Evolutionary conservation across 2,113 vertebrate genomes (phyloP).

Genomic region (Pelecanus crispus): DNA sequence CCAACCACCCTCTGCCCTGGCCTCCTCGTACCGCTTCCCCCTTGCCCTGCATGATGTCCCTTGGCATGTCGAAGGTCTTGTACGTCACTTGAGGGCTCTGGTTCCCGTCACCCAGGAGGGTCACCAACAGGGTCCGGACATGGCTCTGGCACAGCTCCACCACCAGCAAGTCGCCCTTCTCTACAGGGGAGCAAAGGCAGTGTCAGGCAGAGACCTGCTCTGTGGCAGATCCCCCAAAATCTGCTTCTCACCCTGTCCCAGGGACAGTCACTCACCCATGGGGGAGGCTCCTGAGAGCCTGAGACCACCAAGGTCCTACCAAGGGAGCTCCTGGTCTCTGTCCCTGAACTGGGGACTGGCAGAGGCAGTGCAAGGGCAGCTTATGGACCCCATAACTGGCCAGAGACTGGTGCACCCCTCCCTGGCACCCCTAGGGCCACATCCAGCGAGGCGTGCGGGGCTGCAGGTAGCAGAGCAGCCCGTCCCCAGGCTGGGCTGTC

Average conservation of each 20-base stretch:
- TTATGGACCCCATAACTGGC: background rate
- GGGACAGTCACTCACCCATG: accelerated
- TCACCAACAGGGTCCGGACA: constrained; percentile 74
- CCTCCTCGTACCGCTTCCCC: constrained; percentile 75
- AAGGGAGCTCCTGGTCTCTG: background rate
- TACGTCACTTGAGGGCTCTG: constrained; percentile 50
- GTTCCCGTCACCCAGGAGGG: constrained; percentile 61
- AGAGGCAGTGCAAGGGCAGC: background rate
- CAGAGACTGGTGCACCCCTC: background rate
- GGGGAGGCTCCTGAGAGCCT: background rate
- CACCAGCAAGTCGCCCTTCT: constrained; percentile 81
- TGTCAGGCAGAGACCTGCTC: background rate
- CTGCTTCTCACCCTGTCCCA: background rate
- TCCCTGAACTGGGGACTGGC: background rate
- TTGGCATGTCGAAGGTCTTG: constrained; percentile 68
- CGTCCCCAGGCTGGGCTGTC: background rate
- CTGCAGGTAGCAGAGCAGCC: background rate
- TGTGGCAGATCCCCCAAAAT: background rate
- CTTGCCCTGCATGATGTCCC: constrained; percentile 62
- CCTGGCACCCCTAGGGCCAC: background rate
- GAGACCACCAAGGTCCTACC: background rate
- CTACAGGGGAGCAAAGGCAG: constrained; percentile 34
- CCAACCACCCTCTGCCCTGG: background rate
- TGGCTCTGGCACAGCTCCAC: constrained; percentile 79
- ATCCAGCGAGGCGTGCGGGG: accelerated